Conservation (phyloP, 2,113 vertebrate genomes). For the Globicephala melas region DNA sequence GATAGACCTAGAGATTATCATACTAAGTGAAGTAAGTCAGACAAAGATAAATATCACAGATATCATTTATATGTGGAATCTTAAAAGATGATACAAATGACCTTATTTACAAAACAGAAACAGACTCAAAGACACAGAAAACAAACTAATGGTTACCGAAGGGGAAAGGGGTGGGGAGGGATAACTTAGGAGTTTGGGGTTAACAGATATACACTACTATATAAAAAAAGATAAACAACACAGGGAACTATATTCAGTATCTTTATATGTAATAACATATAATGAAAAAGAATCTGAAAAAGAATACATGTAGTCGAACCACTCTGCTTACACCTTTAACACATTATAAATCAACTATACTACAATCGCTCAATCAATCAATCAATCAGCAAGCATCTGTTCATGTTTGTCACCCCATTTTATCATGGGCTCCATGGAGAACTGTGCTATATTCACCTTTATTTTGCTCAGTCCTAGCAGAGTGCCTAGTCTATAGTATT, state of each 20-base stretch:
- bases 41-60: background rate
- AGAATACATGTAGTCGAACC: background rate
- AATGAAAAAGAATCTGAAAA: background rate
- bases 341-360: background rate
- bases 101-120: background rate
- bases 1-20: background rate
- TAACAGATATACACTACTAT: background rate
- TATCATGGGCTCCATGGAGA: background rate
- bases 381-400: background rate
- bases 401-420: background rate
- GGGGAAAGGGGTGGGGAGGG: background rate
- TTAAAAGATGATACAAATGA: background rate
- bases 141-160: background rate
- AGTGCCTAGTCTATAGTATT: background rate
- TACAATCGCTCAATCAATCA: background rate
- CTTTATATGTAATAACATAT: background rate
- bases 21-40: background rate
- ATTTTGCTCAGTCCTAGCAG: background rate
- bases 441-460: background rate
- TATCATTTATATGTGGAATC: background rate
- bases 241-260: background rate
- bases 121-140: background rate
- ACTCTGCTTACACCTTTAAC: background rate
- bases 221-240: background rate
- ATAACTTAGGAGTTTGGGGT: background rate